phyloP scores from a whole-genome alignment of 2,797 vertebrate species.

The Pristis pectinata region DNA sequence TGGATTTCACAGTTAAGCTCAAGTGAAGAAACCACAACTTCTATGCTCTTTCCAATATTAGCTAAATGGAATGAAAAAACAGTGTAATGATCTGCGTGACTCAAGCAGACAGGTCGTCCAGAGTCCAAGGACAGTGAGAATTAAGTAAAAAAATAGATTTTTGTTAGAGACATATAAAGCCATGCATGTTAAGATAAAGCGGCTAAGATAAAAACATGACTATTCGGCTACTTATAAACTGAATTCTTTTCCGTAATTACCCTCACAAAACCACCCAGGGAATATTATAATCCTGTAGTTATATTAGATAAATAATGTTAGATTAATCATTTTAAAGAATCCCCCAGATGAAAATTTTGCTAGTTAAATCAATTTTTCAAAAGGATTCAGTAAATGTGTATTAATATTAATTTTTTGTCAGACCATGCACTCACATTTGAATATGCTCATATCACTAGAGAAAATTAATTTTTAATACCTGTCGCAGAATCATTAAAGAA shows the following conservation, averaged over 20 bases:
- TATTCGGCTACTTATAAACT: not conserved
- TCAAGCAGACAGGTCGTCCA: not conserved
- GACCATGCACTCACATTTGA: not conserved
- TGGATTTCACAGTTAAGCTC: not conserved
- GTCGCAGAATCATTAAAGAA: conserved; percentile 4
- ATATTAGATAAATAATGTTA: not conserved
- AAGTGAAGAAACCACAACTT: not conserved
- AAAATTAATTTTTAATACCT: conserved; percentile 32
- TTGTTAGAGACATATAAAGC: not conserved
- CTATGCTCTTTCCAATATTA: not conserved
- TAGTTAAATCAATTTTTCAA: conserved; percentile 14
- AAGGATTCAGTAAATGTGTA: not conserved
- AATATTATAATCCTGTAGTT: not conserved
- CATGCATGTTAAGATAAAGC: not conserved
- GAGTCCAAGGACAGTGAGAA: not conserved
- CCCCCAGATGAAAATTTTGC: not conserved
- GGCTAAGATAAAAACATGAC: not conserved
- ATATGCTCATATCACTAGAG: not conserved
- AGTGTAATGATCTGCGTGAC: not conserved
- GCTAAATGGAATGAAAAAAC: not conserved
- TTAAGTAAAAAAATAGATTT: not conserved
- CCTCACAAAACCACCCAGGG: not conserved
- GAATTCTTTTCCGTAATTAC: not conserved
- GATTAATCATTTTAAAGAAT: not conserved
- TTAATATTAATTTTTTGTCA: not conserved